These are phyloP conservation scores for Kobus ellipsiprymnus DNA, from an alignment of 2,113 vertebrate species.

Conservation along the genomic window DNA sequence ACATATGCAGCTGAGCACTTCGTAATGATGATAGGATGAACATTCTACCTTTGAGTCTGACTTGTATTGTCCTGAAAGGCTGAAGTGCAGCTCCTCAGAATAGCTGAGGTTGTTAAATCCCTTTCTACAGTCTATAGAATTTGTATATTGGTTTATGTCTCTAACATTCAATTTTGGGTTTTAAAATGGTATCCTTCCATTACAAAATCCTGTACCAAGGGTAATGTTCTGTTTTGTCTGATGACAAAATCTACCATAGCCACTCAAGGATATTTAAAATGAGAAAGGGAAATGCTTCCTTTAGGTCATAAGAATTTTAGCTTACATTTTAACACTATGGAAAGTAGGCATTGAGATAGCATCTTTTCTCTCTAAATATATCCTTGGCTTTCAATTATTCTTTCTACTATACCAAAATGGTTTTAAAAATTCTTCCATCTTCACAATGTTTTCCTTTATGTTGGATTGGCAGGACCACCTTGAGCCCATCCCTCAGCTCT, in stretches of 20 bases:
- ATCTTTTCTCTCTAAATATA: constrained; percentile 75
- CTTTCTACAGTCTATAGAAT: constrained; percentile 40
- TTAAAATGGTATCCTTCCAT: constrained; percentile 51
- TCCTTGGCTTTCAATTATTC: constrained; percentile 60
- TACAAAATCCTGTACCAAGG: constrained; percentile 33
- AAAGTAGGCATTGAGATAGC: constrained; percentile 69
- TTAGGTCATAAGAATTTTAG: constrained; percentile 66
- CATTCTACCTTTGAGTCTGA: constrained; percentile 32
- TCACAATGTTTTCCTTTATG: constrained; percentile 27
- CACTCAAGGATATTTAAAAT: constrained; percentile 65
- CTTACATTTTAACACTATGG: constrained; percentile 75
- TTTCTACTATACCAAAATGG: constrained; percentile 59
- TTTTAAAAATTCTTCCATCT: constrained; percentile 59
- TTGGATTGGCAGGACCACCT: constrained; percentile 53
- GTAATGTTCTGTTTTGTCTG: constrained; percentile 64
- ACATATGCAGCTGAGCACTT: neutral
- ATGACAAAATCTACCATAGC: constrained; percentile 66
- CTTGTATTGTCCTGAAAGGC: constrained; percentile 36
- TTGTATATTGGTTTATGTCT: constrained; percentile 43
- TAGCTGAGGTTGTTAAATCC: constrained; percentile 51
- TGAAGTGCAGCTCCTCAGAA: constrained; percentile 31
- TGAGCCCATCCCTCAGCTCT: constrained; percentile 51
- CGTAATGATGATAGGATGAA: neutral
- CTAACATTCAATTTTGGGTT: constrained; percentile 56
- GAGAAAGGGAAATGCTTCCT: constrained; percentile 65